A percentile compares a stretch with the other conserved stretches of the same genome.
These are phyloP conservation scores for human DNA, from an alignment of 2,113 vertebrate species.

Conservation along the genomic window DNA sequence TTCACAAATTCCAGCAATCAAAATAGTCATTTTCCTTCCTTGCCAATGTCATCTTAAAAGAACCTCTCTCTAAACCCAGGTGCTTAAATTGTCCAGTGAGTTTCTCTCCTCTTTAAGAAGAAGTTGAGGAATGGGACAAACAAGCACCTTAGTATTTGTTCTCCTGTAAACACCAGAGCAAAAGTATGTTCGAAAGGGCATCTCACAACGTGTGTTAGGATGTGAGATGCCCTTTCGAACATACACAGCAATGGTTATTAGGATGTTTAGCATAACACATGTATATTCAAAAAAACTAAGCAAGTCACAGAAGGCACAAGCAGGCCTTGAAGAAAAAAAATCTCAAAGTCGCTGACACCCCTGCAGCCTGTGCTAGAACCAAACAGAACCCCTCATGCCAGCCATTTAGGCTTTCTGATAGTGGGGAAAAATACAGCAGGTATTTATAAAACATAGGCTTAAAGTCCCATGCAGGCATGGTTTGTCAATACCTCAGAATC, in stretches of 20 bases:
- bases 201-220: rapidly evolving
- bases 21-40: background rate
- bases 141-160: background rate
- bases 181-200: background rate
- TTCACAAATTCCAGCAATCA: background rate
- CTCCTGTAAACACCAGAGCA: background rate
- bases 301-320: background rate
- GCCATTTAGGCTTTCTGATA: background rate
- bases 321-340: background rate
- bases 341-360: background rate
- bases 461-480: background rate
- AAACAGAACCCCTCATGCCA: background rate
- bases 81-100: background rate
- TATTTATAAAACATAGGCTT: background rate
- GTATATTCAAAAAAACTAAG: background rate
- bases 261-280: rapidly evolving
- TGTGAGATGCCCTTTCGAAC: background rate
- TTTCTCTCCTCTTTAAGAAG: background rate
- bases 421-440: background rate
- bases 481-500: background rate
- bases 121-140: background rate
- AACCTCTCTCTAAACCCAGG: background rate
- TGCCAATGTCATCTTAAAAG: background rate
- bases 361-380: background rate
- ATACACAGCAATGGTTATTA: background rate